Evolutionary conservation across 1,140 invertebrate species (phyloP), one percentile per base, ranked within the genome.

Genomic region (Cepaea nemoralis): DNA sequence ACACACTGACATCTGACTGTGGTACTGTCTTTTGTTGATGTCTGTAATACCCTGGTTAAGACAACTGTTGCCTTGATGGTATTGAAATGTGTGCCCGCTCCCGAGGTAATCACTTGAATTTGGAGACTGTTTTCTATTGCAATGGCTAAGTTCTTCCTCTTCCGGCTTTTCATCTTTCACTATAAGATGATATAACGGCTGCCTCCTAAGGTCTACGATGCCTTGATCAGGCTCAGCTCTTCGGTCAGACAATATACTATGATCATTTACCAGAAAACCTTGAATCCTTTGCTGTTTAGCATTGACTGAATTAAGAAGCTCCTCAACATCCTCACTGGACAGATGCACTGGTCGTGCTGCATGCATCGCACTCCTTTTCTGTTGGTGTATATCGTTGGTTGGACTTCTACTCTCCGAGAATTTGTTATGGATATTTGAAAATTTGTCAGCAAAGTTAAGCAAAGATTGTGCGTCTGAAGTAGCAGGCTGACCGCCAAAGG

Each of bases 291-390:
- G 59, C n/a, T 78, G 77, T 14, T 78, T 39, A 16, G 77, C 16
- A 31, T n/a, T 69, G 66, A 78, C 66, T 1, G 77, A 45, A 66
- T 48, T 78, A 12, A 78, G 55, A 33, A 78, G 66, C n/a, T 67
- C 77, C 33, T 67, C 77, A 31, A 78, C 59, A 37, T 78, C 77
- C 27, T 78, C 77, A 3, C 63, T 40, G 24, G 66, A 69, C 1
- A 78, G 40, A 0, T 78, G 77, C 0, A 78, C 77, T 2, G 77
- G 37, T 67, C 66, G 24, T 2, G 63, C 77, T 35, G 66, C 27
- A 0, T 69, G 77, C 2, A 78, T 69, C 5, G 59, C 77, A 67
- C 70, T 40, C 45, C 77, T 67, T n/a, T 78, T 40, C 77, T 78
- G 77, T 31, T 78, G 77, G 1, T 69, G 63, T n/a, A 78, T 50